Evolutionary conservation across 2,888 invertebrate species (phyloP).

Genomic region (Nymphalis polychloros): DNA sequence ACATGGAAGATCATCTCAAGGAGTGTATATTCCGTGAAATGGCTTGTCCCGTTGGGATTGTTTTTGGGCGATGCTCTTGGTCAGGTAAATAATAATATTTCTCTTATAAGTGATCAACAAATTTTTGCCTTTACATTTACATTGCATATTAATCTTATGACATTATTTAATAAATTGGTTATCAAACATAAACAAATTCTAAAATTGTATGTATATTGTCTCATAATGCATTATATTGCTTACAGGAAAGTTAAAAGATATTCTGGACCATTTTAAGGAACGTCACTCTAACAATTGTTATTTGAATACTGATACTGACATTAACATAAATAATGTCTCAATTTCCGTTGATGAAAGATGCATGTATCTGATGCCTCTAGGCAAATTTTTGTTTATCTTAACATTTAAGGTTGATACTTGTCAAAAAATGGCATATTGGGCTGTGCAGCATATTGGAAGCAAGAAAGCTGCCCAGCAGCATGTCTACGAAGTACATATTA

Average conservation of each 20-base stretch:
- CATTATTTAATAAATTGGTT: too few species aligned
- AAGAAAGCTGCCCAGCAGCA: slow-evolving; percentile 62
- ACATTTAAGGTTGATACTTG: slow-evolving; percentile 55
- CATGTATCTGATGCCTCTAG: slow-evolving; percentile 58
- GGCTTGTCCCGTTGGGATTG: slow-evolving; percentile 65
- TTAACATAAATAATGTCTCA: slow-evolving; percentile 45
- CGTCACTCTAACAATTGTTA: slow-evolving; percentile 59
- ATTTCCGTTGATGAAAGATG: slow-evolving; percentile 54
- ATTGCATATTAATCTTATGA: too few species aligned
- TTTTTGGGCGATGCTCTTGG: slow-evolving; percentile 73
- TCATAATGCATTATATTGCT: slow-evolving; percentile 25
- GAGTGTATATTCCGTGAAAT: slow-evolving; percentile 71
- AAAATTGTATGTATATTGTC: neutral
- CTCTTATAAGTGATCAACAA: neutral
- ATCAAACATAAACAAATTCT: too few species aligned
- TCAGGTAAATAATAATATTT: slow-evolving; percentile 51
- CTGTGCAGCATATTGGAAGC: slow-evolving; percentile 66
- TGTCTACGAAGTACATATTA: slow-evolving; percentile 66
- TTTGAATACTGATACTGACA: slow-evolving; percentile 56
- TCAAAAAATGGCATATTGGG: slow-evolving; percentile 68
- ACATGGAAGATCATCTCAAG: slow-evolving; percentile 63
- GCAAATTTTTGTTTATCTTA: slow-evolving; percentile 62
- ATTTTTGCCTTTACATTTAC: too few species aligned
- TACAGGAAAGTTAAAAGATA: slow-evolving; percentile 60
- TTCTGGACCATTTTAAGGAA: slow-evolving; percentile 69